Conservation (phyloP, 2,113 vertebrate genomes). For the Sapajus apella region DNA sequence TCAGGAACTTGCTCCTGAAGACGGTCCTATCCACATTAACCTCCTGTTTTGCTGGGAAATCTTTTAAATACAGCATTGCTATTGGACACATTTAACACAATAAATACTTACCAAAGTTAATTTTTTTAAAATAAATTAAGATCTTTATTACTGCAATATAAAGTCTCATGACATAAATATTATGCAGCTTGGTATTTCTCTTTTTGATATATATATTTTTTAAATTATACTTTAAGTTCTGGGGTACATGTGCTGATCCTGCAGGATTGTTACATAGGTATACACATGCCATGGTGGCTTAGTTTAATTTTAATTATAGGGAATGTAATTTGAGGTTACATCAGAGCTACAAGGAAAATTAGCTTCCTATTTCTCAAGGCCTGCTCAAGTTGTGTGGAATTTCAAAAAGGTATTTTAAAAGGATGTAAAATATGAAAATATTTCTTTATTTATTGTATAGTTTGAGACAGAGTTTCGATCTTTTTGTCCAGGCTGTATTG, state of each 20-base stretch:
- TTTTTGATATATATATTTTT: no score
- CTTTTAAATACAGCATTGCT: not conserved
- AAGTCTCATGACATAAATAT: no score
- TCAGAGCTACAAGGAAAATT: not conserved
- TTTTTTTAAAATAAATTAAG: no score
- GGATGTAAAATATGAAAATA: not conserved
- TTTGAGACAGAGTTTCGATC: no score
- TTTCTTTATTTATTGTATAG: no score
- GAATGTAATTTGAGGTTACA: conserved; percentile 24
- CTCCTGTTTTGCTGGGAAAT: conserved; percentile 60
- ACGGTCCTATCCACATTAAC: not conserved
- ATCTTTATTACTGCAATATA: no score
- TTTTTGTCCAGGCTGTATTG: no score
- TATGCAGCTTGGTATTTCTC: no score
- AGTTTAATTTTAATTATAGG: conserved; percentile 56
- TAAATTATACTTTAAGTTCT: no score
- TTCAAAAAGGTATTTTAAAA: not conserved
- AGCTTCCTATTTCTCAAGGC: conserved; percentile 13
- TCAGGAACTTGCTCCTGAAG: not conserved
- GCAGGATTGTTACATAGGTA: no score
- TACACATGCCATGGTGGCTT: no score
- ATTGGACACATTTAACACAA: conserved; percentile 36
- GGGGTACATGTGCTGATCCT: no score
- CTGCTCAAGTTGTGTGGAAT: not conserved
- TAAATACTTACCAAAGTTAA: conserved; percentile 22